Evolutionary conservation across 2,888 invertebrate species (phyloP).

Genomic region (Drosophila imparisetae): DNA sequence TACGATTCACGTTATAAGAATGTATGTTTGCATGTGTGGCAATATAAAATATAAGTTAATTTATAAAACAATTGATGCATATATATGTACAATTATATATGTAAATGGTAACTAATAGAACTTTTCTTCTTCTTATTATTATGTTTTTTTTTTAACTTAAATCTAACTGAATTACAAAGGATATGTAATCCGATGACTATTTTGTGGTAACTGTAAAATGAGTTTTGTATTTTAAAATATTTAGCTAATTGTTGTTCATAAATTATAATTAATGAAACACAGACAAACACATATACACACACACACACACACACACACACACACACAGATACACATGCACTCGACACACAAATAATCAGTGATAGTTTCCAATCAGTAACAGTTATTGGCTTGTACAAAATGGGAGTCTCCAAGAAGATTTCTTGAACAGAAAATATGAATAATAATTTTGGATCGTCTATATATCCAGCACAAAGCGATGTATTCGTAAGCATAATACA

Average conservation of each 20-base stretch:
- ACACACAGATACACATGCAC: not conserved
- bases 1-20: conserved; percentile 6
- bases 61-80: conserved; percentile 6
- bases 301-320: not conserved
- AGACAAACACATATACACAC: conserved; percentile 5
- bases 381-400: not conserved
- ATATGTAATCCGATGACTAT: conserved; percentile 19
- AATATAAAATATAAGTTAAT: not conserved
- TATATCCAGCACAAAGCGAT: conserved; percentile 35
- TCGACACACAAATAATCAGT: conserved; percentile 2
- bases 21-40: conserved; percentile 16
- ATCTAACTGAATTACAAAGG: conserved; percentile 30
- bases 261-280: conserved; percentile 21
- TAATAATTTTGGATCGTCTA: not conserved
- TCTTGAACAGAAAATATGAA: not conserved
- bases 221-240: conserved; percentile 29
- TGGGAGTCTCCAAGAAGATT: not conserved
- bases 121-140: not conserved
- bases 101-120: conserved; percentile 39
- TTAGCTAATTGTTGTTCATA: conserved; percentile 42
- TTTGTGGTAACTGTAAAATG: conserved; percentile 18
- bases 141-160: conserved; percentile 19
- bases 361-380: conserved; percentile 7
- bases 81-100: not conserved
- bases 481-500: conserved; percentile 47